Evolutionary conservation across 2,113 vertebrate genomes (phyloP).

Genomic region (Scalopus aquaticus): DNA sequence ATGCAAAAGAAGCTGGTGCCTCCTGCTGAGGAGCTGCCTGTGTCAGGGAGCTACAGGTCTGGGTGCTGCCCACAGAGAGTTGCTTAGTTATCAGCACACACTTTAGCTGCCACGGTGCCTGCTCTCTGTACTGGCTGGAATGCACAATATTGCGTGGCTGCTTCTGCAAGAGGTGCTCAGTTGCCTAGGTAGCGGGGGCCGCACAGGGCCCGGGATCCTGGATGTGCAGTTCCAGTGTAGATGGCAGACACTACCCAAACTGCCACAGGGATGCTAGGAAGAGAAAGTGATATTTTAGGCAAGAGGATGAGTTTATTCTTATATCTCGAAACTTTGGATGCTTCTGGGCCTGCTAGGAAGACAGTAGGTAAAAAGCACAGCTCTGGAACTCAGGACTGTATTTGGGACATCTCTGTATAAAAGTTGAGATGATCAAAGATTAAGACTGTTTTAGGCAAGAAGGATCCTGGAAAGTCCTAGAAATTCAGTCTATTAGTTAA

Average conservation of each 20-base stretch:
- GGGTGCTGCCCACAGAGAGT: background rate
- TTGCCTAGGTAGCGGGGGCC: too few relatives aligned
- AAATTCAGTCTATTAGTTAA: background rate
- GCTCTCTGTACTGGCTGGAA: background rate
- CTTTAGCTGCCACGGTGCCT: background rate
- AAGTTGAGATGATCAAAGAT: background rate
- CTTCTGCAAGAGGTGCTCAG: background rate
- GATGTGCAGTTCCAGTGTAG: background rate
- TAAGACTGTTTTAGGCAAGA: background rate
- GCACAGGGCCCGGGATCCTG: background rate
- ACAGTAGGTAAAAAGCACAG: background rate
- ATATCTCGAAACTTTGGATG: background rate
- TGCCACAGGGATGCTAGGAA: background rate
- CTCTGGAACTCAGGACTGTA: background rate
- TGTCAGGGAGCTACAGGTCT: background rate
- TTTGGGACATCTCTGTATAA: background rate
- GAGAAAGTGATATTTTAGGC: background rate
- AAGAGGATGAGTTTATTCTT: background rate
- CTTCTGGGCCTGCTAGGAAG: background rate
- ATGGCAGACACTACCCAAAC: background rate
- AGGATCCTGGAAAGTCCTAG: background rate
- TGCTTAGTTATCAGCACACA: too few relatives aligned
- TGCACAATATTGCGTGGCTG: background rate
- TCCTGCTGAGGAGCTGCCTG: background rate
- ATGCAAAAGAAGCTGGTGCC: background rate